These are phyloP conservation scores for Centruroides vittatus DNA, from an alignment of 1,140 invertebrate genomes.

Conservation along the genomic window DNA sequence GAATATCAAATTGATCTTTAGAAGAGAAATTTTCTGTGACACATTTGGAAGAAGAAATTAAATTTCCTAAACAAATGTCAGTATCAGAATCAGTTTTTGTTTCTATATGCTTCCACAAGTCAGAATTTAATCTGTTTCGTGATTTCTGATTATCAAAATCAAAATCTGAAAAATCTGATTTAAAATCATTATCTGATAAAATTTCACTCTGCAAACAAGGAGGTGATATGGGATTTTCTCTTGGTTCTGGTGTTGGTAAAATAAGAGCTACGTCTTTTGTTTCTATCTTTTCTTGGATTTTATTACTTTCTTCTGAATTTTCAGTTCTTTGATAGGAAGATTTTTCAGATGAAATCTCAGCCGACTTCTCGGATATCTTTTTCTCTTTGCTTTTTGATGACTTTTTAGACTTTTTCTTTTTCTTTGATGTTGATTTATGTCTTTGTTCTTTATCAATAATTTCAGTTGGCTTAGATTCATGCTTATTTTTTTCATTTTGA, in stretches of 20 bases:
- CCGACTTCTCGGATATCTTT: background rate
- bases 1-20: too few species aligned
- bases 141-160: slow-evolving; percentile 9
- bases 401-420: slow-evolving; percentile 15
- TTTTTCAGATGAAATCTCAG: slow-evolving; percentile 1
- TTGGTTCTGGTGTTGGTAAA: too few species aligned
- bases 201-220: slow-evolving; percentile 8
- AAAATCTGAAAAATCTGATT: slow-evolving; percentile 15
- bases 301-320: background rate
- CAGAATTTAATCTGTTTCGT: slow-evolving; percentile 1
- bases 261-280: too few species aligned
- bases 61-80: background rate
- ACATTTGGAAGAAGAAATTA: too few species aligned
- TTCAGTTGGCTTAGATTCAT: slow-evolving; percentile 7
- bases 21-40: too few species aligned
- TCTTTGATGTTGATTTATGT: slow-evolving; percentile 6
- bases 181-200: slow-evolving; percentile 13
- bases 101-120: slow-evolving; percentile 6
- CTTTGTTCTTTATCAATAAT: slow-evolving; percentile 10
- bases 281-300: too few species aligned
- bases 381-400: slow-evolving; percentile 14
- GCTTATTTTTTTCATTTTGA: slow-evolving; percentile 10
- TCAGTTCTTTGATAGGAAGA: background rate
- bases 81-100: slow-evolving; percentile 9
- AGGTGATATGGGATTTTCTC: slow-evolving; percentile 9